Base-by-base conservation (phyloP, 2,797 vertebrate species). In the Lycodopsis pacificus region DNA sequence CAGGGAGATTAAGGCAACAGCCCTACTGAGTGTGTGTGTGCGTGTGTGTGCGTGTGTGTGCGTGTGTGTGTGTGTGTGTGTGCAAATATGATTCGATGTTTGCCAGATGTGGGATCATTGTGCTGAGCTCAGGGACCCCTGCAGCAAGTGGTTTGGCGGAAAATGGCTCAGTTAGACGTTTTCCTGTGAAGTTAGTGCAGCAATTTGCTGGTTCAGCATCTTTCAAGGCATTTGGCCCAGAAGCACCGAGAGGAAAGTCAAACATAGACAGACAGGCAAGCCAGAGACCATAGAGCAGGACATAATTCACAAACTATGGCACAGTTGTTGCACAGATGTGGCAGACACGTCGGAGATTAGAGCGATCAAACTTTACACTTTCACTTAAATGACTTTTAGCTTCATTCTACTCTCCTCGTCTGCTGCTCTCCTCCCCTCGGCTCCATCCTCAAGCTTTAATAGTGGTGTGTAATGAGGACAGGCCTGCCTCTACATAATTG, bases 401-500 rank as follows among this genome's bases (percentile, higher is more conserved):
- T 53, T n/a, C 11, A 25, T 57, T 76, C 54, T 53, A 14, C 32
- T n/a, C 56, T 62, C 69, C 51, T 44, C 3, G 22, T 62, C 75
- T 68, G 80, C 81, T 75, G 72, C 80, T 77, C 65, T 49, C 77
- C 78, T 76, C 76, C 73, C 76, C 51, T 82, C 36, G 7, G 80
- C 86, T 85, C 81, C 77, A 63, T 86, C 71, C 79, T 69, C 30
- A 5, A 82, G 74, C 79, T 91, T 91, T 91, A 91, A 92, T 93
- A 81, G 86, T 82, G 81, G 82, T 77, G 80, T 73, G 85, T 89
- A 92, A 93, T 92, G 90, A 93, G 90, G 88, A 89, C 87, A 85
- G 82, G 79, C 86, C 87, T 88, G 86, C 87, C 76, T 82, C 87
- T 65, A 88, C 86, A 93, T 93, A 93, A 94, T 90, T 91, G 87